Evolutionary conservation across 2,888 invertebrate species (phyloP), one percentile per base, ranked within the genome.

Genomic region (Plagodis dolabraria): DNA sequence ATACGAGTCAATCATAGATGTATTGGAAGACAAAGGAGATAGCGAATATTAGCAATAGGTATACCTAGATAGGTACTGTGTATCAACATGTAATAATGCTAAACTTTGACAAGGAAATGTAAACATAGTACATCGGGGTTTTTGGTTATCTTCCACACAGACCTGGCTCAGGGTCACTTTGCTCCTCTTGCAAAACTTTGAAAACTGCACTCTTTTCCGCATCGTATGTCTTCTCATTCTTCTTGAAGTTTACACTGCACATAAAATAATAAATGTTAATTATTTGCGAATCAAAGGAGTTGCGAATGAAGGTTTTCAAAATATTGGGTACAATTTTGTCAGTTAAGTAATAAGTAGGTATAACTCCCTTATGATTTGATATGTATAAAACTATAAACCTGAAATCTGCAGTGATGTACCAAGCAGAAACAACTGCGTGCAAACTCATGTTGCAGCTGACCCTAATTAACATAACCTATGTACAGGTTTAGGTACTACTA

Each of bases 211-310:
- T 98, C 83, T 97, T 97, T 72, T 96, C 96, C 57, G 96, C 94
- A 80, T 97, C 96, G 92, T 97, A 98, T 69, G 96, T 95, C 88
- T 96, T 97, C 86, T 98, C 98, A 90, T 98, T 98, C 91, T 98
- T 98, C 95, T 98, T 98, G 93, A 98, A 98, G 93, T 98, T 98
- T 38, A 98, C 98, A 76, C 98, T 98, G 93, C 44, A 60, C 69
- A 79, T 59, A 46, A 74, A 68, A 76, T 60, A 59, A n/a, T 52
- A 22, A 22, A 2, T 2, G 22, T 22, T 22, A 22, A 2, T 22
- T 22, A 22, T 22, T 22, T 22, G 22, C 4, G 2, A 22, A 22
- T 22, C 4, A 22, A 22, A 22, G 22, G 22, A n/a, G n/a, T n/a
- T n/a, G n/a, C n/a, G n/a, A n/a, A n/a, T n/a, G n/a, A n/a, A n/a